Conservation (phyloP, 2,797 vertebrate species). For the Danio albolineatus region DNA sequence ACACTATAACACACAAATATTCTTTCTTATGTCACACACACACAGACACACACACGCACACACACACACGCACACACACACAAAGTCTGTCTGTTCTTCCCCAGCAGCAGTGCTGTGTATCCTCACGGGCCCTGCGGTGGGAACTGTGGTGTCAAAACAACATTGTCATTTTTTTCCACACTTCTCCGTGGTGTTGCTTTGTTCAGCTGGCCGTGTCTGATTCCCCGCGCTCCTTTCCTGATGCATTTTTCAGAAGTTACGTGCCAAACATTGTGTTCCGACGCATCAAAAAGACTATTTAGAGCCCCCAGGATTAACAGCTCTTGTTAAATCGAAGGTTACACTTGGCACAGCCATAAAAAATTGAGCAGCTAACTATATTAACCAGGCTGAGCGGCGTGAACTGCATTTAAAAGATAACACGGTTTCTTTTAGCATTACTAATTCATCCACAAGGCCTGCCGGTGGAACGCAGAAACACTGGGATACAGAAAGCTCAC, state of each 20-base stretch:
- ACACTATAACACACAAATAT: background rate
- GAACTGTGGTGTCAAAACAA: constrained; percentile 78
- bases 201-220: constrained; percentile 69
- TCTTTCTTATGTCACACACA: background rate
- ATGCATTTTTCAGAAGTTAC: constrained; percentile 91
- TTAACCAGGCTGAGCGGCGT: constrained; percentile 81
- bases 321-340: constrained; percentile 98
- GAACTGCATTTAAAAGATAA: constrained; percentile 74
- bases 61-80: constrained; percentile 57
- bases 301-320: constrained; percentile 96
- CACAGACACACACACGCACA: background rate
- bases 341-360: constrained; percentile 95
- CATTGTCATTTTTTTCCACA: constrained; percentile 70
- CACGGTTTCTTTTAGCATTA: constrained; percentile 80
- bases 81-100: constrained; percentile 30
- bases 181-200: constrained; percentile 72
- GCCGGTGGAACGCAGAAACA: constrained; percentile 34
- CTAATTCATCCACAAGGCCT: constrained; percentile 75
- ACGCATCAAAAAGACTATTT: constrained; percentile 96
- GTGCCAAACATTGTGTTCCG: constrained; percentile 89
- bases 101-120: constrained; percentile 56
- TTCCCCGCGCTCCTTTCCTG: constrained; percentile 67
- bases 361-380: constrained; percentile 94
- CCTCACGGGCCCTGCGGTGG: constrained; percentile 66
- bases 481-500: constrained; percentile 24